These are phyloP conservation scores for Lasius fuliginosus DNA, from an alignment of 2,888 invertebrate genomes.

Conservation along the genomic window DNA sequence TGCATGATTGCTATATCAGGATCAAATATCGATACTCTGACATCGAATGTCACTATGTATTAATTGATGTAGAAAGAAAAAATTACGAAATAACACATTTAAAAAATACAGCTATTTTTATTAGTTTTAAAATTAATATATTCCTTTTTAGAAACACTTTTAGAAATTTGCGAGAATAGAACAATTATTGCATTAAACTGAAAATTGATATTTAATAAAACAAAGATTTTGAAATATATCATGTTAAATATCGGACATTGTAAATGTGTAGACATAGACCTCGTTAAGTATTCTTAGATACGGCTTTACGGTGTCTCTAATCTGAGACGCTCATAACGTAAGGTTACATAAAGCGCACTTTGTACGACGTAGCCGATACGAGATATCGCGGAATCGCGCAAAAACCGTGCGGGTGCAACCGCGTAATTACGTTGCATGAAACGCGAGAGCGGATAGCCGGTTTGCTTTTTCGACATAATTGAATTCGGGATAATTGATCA, in stretches of 20 bases:
- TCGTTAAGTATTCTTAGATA: constrained; percentile 13
- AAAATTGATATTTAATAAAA: background rate
- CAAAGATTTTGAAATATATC: background rate
- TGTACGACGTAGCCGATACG: constrained; percentile 29
- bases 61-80: background rate
- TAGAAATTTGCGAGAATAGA: background rate
- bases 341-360: constrained; percentile 41
- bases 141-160: background rate
- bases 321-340: constrained; percentile 2
- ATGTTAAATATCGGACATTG: background rate
- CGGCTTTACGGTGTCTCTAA: background rate
- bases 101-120: background rate
- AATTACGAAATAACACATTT: background rate
- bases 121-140: background rate
- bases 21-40: constrained; percentile 41
- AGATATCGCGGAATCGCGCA: constrained; percentile 47
- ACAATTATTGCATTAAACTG: background rate
- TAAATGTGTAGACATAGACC: background rate
- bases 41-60: background rate
- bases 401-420: constrained; percentile 44
- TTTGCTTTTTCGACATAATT: constrained; percentile 49
- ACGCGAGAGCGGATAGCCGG: constrained; percentile 35
- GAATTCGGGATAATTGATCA: constrained; percentile 55
- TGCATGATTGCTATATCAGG: constrained; percentile 36
- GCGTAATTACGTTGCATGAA: constrained; percentile 43